Evolutionary conservation across 2,113 vertebrate species (phyloP).

Genomic region (Cacatua alba): DNA sequence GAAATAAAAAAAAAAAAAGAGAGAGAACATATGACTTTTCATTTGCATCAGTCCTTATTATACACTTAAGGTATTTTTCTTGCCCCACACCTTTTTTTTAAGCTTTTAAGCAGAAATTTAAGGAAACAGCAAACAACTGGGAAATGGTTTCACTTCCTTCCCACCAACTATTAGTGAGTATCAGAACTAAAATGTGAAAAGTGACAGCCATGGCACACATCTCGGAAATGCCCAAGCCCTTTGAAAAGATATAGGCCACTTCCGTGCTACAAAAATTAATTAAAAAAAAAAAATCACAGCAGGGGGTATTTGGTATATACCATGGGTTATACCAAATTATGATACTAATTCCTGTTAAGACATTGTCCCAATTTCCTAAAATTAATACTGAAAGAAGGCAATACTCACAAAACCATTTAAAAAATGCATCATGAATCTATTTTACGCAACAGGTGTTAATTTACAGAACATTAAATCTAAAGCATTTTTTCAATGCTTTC

Average conservation of each 20-base stretch:
- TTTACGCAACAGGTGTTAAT: neutral
- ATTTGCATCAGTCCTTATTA: neutral
- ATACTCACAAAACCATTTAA: neutral
- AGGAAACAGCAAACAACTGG: conserved; percentile 24
- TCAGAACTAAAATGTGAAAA: neutral
- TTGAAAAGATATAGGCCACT: neutral
- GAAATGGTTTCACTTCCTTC: conserved; percentile 25
- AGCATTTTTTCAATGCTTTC: neutral
- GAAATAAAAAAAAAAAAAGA: neutral
- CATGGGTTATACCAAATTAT: neutral
- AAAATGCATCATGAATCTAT: neutral
- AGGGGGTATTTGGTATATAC: neutral
- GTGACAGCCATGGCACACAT: neutral
- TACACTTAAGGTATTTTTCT: neutral
- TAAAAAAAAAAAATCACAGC: neutral
- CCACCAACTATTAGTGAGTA: neutral
- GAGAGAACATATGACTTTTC: neutral
- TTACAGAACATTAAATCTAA: neutral
- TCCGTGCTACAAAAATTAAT: neutral
- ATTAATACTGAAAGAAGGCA: neutral
- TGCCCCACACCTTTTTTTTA: neutral
- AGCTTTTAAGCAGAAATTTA: neutral
- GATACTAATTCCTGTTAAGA: neutral
- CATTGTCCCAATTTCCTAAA: neutral
- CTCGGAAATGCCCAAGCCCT: neutral